Base-by-base conservation (phyloP, 2,888 invertebrate species). In the Archaeoteleia sp. region DNA sequence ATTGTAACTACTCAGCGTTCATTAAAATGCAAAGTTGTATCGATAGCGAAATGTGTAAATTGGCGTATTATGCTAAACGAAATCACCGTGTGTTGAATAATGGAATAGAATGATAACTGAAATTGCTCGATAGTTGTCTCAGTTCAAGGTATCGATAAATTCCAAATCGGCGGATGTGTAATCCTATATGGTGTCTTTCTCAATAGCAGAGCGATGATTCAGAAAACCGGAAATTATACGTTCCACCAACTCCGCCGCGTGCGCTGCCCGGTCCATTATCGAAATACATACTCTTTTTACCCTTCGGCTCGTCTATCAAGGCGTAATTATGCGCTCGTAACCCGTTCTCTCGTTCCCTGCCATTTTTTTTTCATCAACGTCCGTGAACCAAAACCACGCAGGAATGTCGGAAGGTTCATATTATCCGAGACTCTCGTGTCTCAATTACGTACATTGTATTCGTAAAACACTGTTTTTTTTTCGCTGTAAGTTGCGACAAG, bases 161-260 rank as follows among this genome's bases (percentile, higher is more conserved):
- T 13, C 42, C 10, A 23, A 42, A 42, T 34, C 23, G 42, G 13
- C 53, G 53, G 53, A 42, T 42, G 42, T 14, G 53, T 27, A 43
- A 54, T 43, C 40, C 53, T 32, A 54, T 30, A 54, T 17, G 27
- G 34, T 13, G 53, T 12, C 42, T 54, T 54, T 34, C 32, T 54
- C 57, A 34, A 39, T 30, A 37, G 17, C 20, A 20, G 20, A 25
- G 23, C 35, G 72, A 54, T 77, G 76, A 77, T 74, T 77, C 77
- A 77, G 67, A 70, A 70, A 74, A 72, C 73, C 73, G 77, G 77
- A 76, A 74, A 71, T 61, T 49, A 43, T 49, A 25, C 51, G 67
- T 60, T 65, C 70, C 62, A 72, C 67, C 68, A 51, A 62, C 51
- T 61, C 54, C 61, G 70, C 67, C 72, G 58, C 40, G 55, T 35